phyloP scores from a whole-genome alignment of 2,113 vertebrate genomes.

The Mohoua ochrocephala region DNA sequence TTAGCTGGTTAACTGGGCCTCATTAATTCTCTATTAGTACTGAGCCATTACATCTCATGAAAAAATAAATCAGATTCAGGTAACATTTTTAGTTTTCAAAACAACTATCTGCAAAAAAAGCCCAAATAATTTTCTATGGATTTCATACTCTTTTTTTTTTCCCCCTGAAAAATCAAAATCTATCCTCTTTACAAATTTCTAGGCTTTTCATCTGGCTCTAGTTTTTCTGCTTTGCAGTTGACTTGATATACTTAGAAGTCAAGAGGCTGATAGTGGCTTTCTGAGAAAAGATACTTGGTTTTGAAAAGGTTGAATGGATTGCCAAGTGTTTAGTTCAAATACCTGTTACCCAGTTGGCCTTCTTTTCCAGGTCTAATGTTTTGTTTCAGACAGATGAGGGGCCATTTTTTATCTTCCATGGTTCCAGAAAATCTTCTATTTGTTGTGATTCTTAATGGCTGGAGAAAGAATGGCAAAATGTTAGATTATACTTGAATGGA shows the following conservation, averaged over 20 bases:
- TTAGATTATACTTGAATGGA: neutral
- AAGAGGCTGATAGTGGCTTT: neutral
- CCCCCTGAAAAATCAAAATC: neutral
- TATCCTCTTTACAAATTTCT: neutral
- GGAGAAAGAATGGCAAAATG: neutral
- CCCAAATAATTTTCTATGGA: neutral
- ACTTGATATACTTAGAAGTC: neutral
- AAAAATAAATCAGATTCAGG: neutral
- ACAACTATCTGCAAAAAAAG: neutral
- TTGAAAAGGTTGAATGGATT: neutral
- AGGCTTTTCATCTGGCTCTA: neutral
- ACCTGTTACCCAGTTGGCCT: neutral
- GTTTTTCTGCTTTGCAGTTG: neutral
- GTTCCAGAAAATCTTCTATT: neutral
- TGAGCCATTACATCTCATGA: neutral
- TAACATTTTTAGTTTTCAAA: neutral
- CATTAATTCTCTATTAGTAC: neutral
- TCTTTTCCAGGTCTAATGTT: neutral
- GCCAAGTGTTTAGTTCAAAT: neutral
- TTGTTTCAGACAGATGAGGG: neutral
- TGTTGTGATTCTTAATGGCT: neutral
- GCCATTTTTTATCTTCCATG: neutral
- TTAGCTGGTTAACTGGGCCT: neutral
- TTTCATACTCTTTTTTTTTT: rapidly evolving
- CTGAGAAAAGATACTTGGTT: neutral